These are phyloP conservation scores for Corvus cornix DNA, from an alignment of 2,113 vertebrate species.

Conservation along the genomic window DNA sequence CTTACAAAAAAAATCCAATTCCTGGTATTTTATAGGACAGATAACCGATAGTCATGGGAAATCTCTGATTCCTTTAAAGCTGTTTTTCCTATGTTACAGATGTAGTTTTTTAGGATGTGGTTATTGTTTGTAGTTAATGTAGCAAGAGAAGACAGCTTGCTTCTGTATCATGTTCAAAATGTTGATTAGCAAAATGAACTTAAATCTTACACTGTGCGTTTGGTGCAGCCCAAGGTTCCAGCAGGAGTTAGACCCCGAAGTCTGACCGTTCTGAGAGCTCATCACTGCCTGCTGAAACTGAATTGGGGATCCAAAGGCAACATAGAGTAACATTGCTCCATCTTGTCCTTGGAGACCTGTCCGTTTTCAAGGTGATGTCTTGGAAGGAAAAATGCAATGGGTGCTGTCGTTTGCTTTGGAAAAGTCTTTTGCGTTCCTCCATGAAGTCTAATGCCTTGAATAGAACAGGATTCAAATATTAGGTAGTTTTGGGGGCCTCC, in stretches of 20 bases:
- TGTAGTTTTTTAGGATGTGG: background rate
- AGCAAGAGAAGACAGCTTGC: background rate
- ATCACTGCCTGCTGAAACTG: background rate
- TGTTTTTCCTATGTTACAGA: background rate
- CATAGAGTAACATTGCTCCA: fast-evolving
- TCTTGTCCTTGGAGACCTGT: background rate
- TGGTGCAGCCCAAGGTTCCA: background rate
- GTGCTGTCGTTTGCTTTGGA: background rate
- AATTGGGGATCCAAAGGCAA: background rate
- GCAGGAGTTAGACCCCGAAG: background rate
- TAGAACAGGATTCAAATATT: background rate
- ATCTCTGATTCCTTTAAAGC: background rate
- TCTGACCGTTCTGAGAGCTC: background rate
- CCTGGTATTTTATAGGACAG: background rate
- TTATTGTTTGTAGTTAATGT: background rate
- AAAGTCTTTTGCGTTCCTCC: background rate
- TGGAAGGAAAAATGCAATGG: background rate
- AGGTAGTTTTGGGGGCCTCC: background rate
- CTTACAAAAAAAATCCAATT: background rate
- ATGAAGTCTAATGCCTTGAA: background rate
- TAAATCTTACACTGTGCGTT: background rate
- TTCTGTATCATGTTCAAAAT: background rate
- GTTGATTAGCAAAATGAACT: background rate
- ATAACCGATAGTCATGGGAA: background rate
- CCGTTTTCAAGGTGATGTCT: background rate